Evolutionary conservation across 2,888 invertebrate species (phyloP).

Genomic region (Hoplodrina blanda): DNA sequence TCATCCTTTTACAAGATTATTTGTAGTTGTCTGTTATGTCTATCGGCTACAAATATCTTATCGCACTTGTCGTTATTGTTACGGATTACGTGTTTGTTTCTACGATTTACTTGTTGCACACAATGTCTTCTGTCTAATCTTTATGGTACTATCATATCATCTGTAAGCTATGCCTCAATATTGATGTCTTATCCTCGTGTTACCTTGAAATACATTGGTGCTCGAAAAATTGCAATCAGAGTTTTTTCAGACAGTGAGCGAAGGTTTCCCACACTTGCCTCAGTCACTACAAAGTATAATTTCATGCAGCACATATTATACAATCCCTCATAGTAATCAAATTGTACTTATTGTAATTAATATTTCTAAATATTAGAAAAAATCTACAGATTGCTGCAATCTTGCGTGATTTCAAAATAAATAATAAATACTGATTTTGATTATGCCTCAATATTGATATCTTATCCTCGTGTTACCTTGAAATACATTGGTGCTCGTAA

Average conservation of each 20-base stretch:
- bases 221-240: conserved; percentile 43
- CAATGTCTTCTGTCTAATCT: conserved; percentile 63
- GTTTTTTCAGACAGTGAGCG: conserved; percentile 49
- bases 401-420: conserved; percentile 60
- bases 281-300: conserved; percentile 58
- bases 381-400: conserved; percentile 53
- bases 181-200: conserved; percentile 33
- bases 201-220: conserved; percentile 57
- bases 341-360: conserved; percentile 58
- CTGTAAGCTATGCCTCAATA: conserved; percentile 25
- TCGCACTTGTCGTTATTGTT: conserved; percentile 74
- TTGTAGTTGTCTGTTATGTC: conserved; percentile 63
- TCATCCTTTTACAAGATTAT: conserved; percentile 33
- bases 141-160: conserved; percentile 56
- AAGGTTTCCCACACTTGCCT: conserved; percentile 53
- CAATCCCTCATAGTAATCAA: conserved; percentile 64
- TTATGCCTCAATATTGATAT: conserved; percentile 29
- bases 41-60: conserved; percentile 68
- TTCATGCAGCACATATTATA: conserved; percentile 65
- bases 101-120: conserved; percentile 66
- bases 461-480: conserved; percentile 54
- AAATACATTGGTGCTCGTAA: conserved; percentile 48
- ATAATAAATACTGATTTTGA: no score
- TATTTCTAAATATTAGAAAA: conserved; percentile 44
- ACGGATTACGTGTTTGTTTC: conserved; percentile 70